Conservation (phyloP, 2,113 vertebrate genomes). For the Hemibagrus wyckioides region DNA sequence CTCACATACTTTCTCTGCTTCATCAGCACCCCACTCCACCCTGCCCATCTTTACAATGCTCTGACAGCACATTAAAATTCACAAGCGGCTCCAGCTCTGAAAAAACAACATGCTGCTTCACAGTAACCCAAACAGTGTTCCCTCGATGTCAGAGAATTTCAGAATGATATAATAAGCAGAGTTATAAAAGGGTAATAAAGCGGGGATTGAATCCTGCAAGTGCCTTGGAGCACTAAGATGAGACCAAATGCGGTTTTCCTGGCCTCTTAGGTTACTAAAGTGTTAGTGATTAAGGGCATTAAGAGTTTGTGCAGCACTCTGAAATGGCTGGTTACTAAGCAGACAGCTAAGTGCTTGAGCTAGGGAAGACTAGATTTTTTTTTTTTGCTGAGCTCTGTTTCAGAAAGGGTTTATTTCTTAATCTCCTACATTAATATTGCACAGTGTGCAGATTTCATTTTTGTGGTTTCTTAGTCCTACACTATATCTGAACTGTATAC, state of each 20-base stretch:
- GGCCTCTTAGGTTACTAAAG: slow-evolving; percentile 34
- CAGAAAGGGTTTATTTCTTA: not conserved
- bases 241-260: not conserved
- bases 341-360: slow-evolving; percentile 2
- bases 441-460: not conserved
- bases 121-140: slow-evolving; percentile 22
- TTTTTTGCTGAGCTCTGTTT: not conserved
- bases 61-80: slow-evolving; percentile 31
- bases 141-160: not conserved
- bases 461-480: not conserved
- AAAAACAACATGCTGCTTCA: slow-evolving; percentile 19
- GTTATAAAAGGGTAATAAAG: slow-evolving; percentile 35
- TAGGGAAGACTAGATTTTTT: not conserved
- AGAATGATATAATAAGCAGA: slow-evolving; percentile 2
- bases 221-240: not conserved
- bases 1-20: slow-evolving; percentile 29
- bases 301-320: not conserved
- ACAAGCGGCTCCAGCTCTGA: not conserved
- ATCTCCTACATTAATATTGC: not conserved
- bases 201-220: not conserved
- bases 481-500: not conserved
- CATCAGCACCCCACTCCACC: slow-evolving; percentile 42
- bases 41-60: slow-evolving; percentile 24
- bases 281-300: slow-evolving; percentile 21
- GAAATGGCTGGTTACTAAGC: slow-evolving; percentile 34